phyloP scores from a whole-genome alignment of 2,113 vertebrate species.

The Lampris megalopsis region DNA sequence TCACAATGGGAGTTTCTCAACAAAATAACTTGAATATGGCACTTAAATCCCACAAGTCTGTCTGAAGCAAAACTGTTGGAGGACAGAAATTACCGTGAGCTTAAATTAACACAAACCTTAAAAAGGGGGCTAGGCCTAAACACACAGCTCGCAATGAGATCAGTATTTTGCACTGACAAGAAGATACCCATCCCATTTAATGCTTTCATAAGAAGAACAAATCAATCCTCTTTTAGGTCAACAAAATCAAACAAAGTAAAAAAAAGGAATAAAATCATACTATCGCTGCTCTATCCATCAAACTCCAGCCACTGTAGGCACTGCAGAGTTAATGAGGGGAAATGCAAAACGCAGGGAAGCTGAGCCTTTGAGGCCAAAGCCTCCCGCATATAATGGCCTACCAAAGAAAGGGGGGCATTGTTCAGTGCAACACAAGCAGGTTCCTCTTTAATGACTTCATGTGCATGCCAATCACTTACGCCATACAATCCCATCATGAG shows the following conservation, averaged over 20 bases:
- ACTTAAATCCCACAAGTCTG: neutral
- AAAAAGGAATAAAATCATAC: conserved; percentile 25
- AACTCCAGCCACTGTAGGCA: conserved; percentile 52
- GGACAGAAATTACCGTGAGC: neutral
- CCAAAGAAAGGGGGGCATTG: conserved; percentile 76
- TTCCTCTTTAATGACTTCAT: conserved; percentile 80
- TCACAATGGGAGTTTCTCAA: neutral
- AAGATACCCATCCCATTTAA: neutral
- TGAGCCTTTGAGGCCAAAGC: conserved; percentile 75
- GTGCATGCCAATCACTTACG: conserved; percentile 73
- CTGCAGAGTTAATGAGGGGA: conserved; percentile 73
- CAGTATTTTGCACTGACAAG: conserved; percentile 19
- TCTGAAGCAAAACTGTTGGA: conserved; percentile 31
- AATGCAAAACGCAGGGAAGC: conserved; percentile 69
- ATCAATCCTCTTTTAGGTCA: conserved; percentile 34
- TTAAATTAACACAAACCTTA: neutral
- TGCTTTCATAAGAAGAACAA: conserved; percentile 31
- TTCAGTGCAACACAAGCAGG: conserved; percentile 75
- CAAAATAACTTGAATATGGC: conserved; percentile 5
- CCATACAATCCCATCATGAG: conserved; percentile 60
- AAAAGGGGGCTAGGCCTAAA: conserved; percentile 1
- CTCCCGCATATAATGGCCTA: conserved; percentile 68
- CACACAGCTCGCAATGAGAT: conserved; percentile 15
- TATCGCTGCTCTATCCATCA: conserved; percentile 41
- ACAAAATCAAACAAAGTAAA: conserved; percentile 45